phyloP scores from a whole-genome alignment of 1,140 invertebrate genomes.

The Patella vulgata region DNA sequence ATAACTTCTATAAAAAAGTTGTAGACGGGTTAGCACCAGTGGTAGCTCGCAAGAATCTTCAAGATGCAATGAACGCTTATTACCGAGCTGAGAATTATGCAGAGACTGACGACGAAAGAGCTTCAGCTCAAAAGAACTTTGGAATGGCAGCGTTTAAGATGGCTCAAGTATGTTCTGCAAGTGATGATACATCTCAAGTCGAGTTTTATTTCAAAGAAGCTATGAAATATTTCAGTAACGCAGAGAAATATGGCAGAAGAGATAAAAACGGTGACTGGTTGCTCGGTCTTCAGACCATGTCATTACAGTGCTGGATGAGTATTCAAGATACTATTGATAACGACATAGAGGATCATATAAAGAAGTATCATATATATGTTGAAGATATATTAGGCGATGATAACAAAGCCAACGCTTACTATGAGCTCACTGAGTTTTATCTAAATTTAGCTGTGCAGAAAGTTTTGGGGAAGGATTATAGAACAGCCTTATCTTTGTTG shows the following conservation, averaged over 20 bases:
- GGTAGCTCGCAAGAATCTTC: slow-evolving; percentile 23
- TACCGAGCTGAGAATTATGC: slow-evolving; percentile 29
- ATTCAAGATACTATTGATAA: neutral
- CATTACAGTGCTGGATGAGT: slow-evolving; percentile 8
- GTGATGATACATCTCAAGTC: neutral
- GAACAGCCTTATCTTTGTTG: slow-evolving; percentile 20
- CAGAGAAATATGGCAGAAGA: slow-evolving; percentile 6
- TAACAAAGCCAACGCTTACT: slow-evolving; percentile 11
- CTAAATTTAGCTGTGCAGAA: neutral
- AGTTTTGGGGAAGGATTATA: slow-evolving; percentile 17
- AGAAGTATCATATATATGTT: neutral
- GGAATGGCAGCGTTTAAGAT: slow-evolving; percentile 38
- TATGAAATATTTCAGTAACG: slow-evolving; percentile 31
- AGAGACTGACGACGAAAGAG: slow-evolving; percentile 23
- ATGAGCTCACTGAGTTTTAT: neutral
- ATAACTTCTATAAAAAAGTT: slow-evolving; percentile 22
- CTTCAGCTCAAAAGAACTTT: slow-evolving; percentile 42
- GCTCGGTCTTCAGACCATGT: neutral
- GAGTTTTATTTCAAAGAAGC: slow-evolving; percentile 35
- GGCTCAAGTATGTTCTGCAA: slow-evolving; percentile 15
- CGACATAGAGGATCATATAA: neutral
- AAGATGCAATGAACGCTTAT: slow-evolving; percentile 34
- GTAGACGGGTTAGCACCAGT: slow-evolving; percentile 10
- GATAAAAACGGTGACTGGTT: neutral
- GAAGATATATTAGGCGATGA: neutral